Conservation (phyloP, 2,113 vertebrate species). For the Erpornis zantholeuca region DNA sequence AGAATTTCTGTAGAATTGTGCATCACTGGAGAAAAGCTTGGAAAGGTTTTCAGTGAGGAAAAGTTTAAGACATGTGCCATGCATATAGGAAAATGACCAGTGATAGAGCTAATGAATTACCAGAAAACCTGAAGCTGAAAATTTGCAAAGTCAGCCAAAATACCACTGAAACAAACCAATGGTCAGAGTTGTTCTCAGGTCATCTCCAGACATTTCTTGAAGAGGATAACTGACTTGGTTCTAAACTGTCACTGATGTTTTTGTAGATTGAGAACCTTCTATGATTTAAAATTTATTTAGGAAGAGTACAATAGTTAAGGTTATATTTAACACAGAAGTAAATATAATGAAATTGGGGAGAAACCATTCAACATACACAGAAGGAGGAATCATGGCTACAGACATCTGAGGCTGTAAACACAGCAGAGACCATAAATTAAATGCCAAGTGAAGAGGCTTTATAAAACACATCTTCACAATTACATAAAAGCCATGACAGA, state of each 20-base stretch:
- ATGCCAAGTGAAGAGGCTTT: neutral
- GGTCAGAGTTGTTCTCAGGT: neutral
- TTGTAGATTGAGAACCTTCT: neutral
- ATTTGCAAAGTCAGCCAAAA: neutral
- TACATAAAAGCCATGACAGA: neutral
- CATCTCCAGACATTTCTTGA: neutral
- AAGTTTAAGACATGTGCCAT: neutral
- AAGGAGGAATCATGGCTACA: neutral
- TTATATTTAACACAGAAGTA: neutral
- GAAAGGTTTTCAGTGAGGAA: neutral
- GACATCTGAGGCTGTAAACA: neutral
- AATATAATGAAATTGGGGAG: neutral
- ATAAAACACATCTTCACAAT: neutral
- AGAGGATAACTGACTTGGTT: neutral
- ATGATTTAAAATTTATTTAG: neutral
- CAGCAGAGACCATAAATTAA: neutral
- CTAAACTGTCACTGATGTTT: neutral
- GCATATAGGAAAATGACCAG: neutral
- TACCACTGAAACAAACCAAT: neutral
- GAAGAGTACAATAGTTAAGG: neutral
- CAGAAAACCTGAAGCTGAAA: neutral
- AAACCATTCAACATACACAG: neutral
- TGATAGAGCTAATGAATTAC: neutral
- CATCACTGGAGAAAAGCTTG: neutral
- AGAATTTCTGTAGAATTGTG: neutral